Evolutionary conservation across 2,888 invertebrate species (phyloP), one percentile per base, ranked within the genome.

Genomic region (Ferrisia virgata): DNA sequence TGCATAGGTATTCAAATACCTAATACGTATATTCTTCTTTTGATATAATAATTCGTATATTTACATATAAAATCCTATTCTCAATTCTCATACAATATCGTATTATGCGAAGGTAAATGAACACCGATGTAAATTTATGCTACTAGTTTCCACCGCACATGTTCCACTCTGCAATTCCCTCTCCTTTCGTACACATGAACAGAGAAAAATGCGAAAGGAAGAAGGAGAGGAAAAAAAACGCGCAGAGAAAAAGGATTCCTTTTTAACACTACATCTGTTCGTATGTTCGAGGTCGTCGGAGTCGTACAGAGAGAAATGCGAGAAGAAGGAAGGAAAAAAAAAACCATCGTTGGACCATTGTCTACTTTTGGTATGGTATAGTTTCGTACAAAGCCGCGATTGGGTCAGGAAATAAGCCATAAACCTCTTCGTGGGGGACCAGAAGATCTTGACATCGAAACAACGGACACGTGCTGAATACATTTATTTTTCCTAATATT

Each of bases 381-480:
- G 47, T 28, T 79, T 53, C 47, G 47, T 28, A 43, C 79, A 43
- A 79, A 79, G 25, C 40, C 40, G 40, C 40, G 79, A 79, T 79
- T 79, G 47, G 79, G 69, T 82, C 82, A 82, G 82, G 82, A 82
- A 82, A 72, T 82, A 72, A 72, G 72, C 82, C 82, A 82, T 82
- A 82, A 82, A 82, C 82, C 72, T 82, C 82, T 72, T 40, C 69
- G 82, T 79, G 79, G 72, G 82, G 82, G 82, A 82, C 40, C 72
- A 25, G 15, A n/a, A n/a, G n/a, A 43, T 72, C 64, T 69, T 72
- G 28, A 33, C 39, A 72, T 25, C 72, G 82, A 72, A 82, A 69
- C 72, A 82, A 72, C 82, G 36, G 82, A 82, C 82, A 82, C 82
- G 82, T 82, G 82, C 82, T 82, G 82, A 82, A 82, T 82, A 82